Conservation (phyloP, 2,888 invertebrate species). For the Lathronympha strigana region DNA sequence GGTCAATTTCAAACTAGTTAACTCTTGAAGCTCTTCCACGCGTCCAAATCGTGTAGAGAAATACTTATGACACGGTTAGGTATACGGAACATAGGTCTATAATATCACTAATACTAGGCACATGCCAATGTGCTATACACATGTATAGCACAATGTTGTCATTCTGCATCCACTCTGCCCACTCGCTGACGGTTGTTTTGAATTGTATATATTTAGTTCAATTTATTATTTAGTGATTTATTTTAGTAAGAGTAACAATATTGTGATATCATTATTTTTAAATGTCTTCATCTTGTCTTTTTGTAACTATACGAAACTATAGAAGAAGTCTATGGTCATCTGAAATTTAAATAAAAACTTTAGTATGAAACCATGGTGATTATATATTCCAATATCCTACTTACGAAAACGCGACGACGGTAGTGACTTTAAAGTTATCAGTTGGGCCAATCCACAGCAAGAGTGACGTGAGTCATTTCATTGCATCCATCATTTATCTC, state of each 20-base stretch:
- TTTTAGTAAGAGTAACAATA: conserved; percentile 60
- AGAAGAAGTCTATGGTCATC: background rate
- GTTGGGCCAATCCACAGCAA: too few species aligned
- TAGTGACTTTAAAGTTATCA: too few species aligned
- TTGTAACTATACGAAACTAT: background rate
- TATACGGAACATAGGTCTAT: too few species aligned
- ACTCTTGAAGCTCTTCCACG: too few species aligned
- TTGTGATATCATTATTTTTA: conserved; percentile 66
- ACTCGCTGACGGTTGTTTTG: conserved; percentile 42
- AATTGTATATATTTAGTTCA: conserved; percentile 77
- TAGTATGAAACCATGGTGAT: too few species aligned
- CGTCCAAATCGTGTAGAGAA: too few species aligned
- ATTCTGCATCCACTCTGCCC: background rate
- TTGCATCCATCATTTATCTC: too few species aligned
- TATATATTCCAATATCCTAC: too few species aligned
- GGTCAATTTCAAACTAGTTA: too few species aligned
- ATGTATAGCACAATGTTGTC: background rate
- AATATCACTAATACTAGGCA: background rate
- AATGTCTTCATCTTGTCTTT: conserved; percentile 3
- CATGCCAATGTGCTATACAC: background rate
- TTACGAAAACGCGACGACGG: too few species aligned
- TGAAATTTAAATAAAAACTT: background rate
- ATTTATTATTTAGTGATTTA: conserved; percentile 61
- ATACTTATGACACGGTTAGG: too few species aligned
- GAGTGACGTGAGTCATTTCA: too few species aligned